These are phyloP conservation scores for Marasmarcha lunaedactyla DNA, from an alignment of 2,888 invertebrate species.

Conservation along the genomic window DNA sequence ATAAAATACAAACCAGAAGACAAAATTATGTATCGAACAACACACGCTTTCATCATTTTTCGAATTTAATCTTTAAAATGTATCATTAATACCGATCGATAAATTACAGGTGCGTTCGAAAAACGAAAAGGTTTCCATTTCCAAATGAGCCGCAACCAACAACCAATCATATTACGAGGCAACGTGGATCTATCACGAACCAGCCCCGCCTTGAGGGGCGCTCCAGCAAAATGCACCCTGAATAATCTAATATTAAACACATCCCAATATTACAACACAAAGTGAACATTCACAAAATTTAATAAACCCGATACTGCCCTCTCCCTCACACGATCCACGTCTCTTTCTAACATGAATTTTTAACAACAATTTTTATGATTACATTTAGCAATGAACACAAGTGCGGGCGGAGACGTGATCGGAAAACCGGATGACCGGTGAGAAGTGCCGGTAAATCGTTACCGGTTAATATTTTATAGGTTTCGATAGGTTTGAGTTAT, in stretches of 20 bases:
- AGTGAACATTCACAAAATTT: slow-evolving; percentile 69
- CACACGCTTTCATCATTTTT: too few species aligned
- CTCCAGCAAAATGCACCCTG: slow-evolving; percentile 29
- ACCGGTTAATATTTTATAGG: slow-evolving; percentile 66
- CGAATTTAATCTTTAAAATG: too few species aligned
- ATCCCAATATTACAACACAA: slow-evolving; percentile 68
- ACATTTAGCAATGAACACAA: slow-evolving; percentile 61
- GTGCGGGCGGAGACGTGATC: slow-evolving; percentile 52
- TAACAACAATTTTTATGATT: slow-evolving; percentile 69
- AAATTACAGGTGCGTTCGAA: background rate
- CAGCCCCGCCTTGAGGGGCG: slow-evolving; percentile 36
- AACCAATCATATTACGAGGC: slow-evolving; percentile 58
- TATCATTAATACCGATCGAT: slow-evolving; percentile 1
- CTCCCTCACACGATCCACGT: slow-evolving; percentile 37
- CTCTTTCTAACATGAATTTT: slow-evolving; percentile 49
- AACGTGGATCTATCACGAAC: slow-evolving; percentile 52
- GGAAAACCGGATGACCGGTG: slow-evolving; percentile 51
- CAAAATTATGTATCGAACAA: too few species aligned
- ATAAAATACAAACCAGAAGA: too few species aligned
- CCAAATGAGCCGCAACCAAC: slow-evolving; percentile 38
- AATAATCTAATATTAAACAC: slow-evolving; percentile 70
- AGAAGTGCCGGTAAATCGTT: slow-evolving; percentile 60
- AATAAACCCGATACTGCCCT: slow-evolving; percentile 37
- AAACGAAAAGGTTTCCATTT: slow-evolving; percentile 30
- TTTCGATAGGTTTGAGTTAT: slow-evolving; percentile 65